A percentile compares a stretch with the other conserved stretches of the same genome.
These are phyloP conservation scores for Chiloscyllium plagiosum DNA, from an alignment of 2,113 vertebrate species.

Conservation along the genomic window DNA sequence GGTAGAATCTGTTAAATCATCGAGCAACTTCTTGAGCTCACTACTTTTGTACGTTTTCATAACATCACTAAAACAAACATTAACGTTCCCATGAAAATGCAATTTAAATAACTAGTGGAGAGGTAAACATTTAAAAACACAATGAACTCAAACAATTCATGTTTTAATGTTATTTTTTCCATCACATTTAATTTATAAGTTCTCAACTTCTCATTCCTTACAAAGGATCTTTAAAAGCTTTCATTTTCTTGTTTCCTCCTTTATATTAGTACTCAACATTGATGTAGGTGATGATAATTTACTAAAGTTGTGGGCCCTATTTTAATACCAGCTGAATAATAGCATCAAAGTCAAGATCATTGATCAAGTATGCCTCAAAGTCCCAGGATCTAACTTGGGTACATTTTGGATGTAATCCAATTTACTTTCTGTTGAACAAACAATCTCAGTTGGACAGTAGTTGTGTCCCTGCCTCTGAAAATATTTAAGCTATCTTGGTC, in stretches of 20 bases:
- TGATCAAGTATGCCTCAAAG: background rate
- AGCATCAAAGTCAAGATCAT: background rate
- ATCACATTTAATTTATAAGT: background rate
- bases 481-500: background rate
- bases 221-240: background rate
- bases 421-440: background rate
- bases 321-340: background rate
- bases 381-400: background rate
- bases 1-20: background rate
- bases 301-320: background rate
- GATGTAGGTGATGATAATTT: background rate
- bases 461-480: too few species aligned
- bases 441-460: too few species aligned
- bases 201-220: background rate
- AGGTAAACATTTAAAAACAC: background rate
- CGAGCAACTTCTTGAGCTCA: background rate
- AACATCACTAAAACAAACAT: background rate
- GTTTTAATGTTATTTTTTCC: background rate
- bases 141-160: background rate
- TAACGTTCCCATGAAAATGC: background rate
- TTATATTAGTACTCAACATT: background rate
- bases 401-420: background rate
- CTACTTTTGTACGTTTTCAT: background rate
- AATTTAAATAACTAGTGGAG: background rate
- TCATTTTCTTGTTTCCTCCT: background rate